These are phyloP conservation scores for Eilema sororculum DNA, from an alignment of 2,888 invertebrate genomes.

Conservation along the genomic window DNA sequence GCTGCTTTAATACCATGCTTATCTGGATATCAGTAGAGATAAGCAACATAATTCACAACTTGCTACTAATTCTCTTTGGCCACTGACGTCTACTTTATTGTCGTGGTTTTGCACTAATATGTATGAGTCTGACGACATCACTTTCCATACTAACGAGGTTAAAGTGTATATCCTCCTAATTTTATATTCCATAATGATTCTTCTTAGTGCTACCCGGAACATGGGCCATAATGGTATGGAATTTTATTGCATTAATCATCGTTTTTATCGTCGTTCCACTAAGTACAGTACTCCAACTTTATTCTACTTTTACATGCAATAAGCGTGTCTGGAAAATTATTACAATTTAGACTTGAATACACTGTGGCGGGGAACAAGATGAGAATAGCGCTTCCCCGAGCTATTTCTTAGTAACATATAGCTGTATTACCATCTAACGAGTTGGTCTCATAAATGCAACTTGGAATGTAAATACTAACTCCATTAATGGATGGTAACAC, in stretches of 20 bases:
- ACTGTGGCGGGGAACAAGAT: slow-evolving; percentile 29
- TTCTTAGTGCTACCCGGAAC: background rate
- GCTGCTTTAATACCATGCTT: too few species aligned
- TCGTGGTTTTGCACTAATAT: background rate
- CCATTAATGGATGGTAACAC: slow-evolving; percentile 25
- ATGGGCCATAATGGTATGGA: too few species aligned
- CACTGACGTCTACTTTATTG: too few species aligned
- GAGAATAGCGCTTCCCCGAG: slow-evolving; percentile 34
- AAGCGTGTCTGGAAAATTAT: slow-evolving; percentile 29
- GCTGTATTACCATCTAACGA: slow-evolving; percentile 35
- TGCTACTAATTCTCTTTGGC: too few species aligned
- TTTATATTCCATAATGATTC: background rate
- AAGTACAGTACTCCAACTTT: background rate
- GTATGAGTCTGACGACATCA: background rate
- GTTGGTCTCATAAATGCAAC: slow-evolving; percentile 40
- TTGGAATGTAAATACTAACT: slow-evolving; percentile 34
- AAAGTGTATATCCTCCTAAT: background rate
- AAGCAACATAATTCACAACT: too few species aligned
- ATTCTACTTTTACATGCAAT: slow-evolving; percentile 16
- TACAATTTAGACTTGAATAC: slow-evolving; percentile 29
- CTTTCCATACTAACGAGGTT: background rate
- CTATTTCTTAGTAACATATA: slow-evolving; percentile 34
- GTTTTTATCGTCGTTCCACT: background rate
- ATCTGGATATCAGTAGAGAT: too few species aligned
- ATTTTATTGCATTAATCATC: background rate